A percentile compares a stretch with the other conserved stretches of the same genome.
phyloP scores from a whole-genome alignment of 2,888 invertebrate species.

The Copidosoma aretas region DNA sequence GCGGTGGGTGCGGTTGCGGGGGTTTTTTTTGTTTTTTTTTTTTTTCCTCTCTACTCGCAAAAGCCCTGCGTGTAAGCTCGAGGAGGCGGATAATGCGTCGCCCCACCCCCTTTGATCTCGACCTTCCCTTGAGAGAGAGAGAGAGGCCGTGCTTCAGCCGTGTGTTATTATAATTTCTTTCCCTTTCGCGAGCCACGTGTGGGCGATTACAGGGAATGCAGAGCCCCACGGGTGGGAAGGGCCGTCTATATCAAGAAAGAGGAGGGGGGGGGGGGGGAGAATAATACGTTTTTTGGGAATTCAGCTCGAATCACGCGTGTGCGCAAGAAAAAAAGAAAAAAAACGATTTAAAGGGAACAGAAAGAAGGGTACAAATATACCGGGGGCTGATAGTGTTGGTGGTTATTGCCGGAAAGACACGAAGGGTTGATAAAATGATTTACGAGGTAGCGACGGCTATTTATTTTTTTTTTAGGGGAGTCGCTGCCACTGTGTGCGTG shows the following conservation, averaged over 20 bases:
- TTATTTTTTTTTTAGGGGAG: conserved; percentile 31
- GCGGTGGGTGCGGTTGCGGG: no score
- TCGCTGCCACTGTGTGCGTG: not conserved
- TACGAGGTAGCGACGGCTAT: conserved; percentile 8
- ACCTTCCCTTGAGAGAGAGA: not conserved
- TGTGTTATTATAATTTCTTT: no score
- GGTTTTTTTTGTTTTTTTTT: no score
- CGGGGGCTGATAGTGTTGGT: not conserved
- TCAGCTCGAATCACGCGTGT: no score
- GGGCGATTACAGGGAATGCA: no score
- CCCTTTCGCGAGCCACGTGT: no score
- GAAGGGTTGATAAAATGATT: conserved; percentile 24
- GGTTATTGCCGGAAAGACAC: conserved; percentile 27
- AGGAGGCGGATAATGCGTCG: conserved; percentile 17
- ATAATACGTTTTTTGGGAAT: no score
- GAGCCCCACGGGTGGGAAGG: no score
- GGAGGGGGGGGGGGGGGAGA: no score
- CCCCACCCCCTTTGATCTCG: not conserved
- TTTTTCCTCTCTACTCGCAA: not conserved
- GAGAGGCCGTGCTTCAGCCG: not conserved
- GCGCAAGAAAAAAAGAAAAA: not conserved
- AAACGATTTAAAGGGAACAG: not conserved
- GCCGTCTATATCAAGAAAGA: no score
- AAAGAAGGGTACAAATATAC: no score
- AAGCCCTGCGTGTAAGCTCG: not conserved